Base-by-base conservation (phyloP, 2,888 invertebrate species). In the Troilus luridus region DNA sequence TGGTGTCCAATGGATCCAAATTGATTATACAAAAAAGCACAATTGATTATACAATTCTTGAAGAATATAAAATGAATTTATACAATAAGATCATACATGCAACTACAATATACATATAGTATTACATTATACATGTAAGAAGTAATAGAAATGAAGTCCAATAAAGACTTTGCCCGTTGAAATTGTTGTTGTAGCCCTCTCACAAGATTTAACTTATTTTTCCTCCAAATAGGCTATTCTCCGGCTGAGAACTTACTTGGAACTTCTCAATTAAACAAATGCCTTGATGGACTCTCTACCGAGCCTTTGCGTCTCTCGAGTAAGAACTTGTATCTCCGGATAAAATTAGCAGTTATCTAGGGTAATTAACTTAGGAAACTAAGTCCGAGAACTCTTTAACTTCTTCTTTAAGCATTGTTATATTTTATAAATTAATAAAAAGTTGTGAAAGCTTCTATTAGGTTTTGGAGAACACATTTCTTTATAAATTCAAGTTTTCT, bases 141-240 rank as follows among this genome's bases (percentile, higher is more conserved):
- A 64, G 64, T n/a, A 10, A 64, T 10, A 19, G n/a, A 9, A 64
- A n/a, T 0, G 10, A n/a, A 6, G 19, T 11, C 64, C 64, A n/a
- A n/a, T 64, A 64, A n/a, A 64, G 64, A 64, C n/a, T 64, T n/a
- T 10, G 64, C 8, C 21, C 17, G 64, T n/a, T 21, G 64, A 64
- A 60, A 60, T 60, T 62, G 21, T 6, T 2, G 5, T 19, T 19
- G 62, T 19, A 64, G n/a, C n/a, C n/a, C 64, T 64, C 9, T 64
- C n/a, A 64, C n/a, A n/a, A n/a, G 64, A 64, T 64, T 64, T n/a
- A 64, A 64, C 64, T 64, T 64, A 64, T 64, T 64, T 64, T 64
- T 64, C 64, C 64, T n/a, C n/a, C n/a, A 64, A 64, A 21, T 64
- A 64, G 64, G 64, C 64, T 64, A 7, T 10, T n/a, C 64, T 11